Evolutionary conservation across 2,113 vertebrate species (phyloP).

Genomic region (Xiphophorus couchianus): DNA sequence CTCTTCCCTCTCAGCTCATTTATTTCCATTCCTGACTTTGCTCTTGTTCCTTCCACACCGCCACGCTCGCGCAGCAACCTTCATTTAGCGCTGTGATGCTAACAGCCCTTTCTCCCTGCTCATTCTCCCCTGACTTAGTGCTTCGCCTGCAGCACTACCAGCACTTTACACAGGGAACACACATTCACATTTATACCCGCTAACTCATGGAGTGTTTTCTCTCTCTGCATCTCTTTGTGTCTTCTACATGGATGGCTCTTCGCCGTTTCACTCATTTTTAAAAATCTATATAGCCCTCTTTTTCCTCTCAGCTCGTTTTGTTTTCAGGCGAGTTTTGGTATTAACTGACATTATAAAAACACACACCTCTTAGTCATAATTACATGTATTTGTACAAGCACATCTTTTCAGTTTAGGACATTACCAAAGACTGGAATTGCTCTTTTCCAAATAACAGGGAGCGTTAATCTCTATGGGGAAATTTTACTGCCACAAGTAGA

Average conservation of each 20-base stretch:
- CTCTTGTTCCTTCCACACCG: conserved; percentile 8
- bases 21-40: conserved; percentile 16
- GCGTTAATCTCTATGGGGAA: conserved; percentile 3
- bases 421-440: conserved; percentile 23
- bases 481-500: too few species aligned
- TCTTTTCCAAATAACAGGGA: conserved; percentile 45
- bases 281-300: conserved; percentile 8
- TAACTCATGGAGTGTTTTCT: conserved; percentile 42
- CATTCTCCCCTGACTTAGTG: conserved; percentile 59
- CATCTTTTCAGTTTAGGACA: background rate
- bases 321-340: conserved; percentile 52
- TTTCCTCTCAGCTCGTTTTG: conserved; percentile 38
- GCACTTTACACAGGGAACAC: conserved; percentile 67
- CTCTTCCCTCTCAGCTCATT: conserved; percentile 8
- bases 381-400: conserved; percentile 1
- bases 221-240: conserved; percentile 40
- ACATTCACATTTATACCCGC: conserved; percentile 5
- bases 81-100: conserved; percentile 62
- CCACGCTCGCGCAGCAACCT: conserved; percentile 56
- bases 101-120: conserved; percentile 73
- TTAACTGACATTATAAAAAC: conserved; percentile 57
- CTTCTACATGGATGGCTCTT: conserved; percentile 44
- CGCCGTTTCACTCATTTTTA: conserved; percentile 30
- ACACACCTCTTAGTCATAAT: conserved; percentile 17
- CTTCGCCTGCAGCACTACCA: conserved; percentile 67